Percentiles rank a stretch among this genome's conserved stretches.
Evolutionary conservation across 1,140 invertebrate genomes (phyloP).

Genomic region (Zophobas atratus): DNA sequence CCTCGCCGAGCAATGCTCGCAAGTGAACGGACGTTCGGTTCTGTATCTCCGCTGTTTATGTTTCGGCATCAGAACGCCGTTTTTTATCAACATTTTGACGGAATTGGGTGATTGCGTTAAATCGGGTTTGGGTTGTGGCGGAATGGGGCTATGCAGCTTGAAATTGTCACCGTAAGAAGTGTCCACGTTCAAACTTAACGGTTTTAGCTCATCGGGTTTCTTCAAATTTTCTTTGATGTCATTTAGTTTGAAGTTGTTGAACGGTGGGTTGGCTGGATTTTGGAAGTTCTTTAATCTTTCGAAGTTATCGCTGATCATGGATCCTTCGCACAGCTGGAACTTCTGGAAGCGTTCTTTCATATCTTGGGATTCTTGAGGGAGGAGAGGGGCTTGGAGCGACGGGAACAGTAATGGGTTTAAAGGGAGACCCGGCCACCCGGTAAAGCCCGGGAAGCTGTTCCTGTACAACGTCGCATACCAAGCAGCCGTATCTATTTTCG

Average conservation of each 20-base stretch:
- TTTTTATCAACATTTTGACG: constrained; percentile 92
- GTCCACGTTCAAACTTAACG: constrained; percentile 60
- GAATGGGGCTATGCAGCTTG: constrained; percentile 62
- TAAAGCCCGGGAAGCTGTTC: constrained; percentile 68
- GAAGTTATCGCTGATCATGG: constrained; percentile 74
- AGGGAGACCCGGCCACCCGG: constrained; percentile 69
- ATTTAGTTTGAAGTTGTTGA: constrained; percentile 24
- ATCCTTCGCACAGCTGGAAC: constrained; percentile 78
- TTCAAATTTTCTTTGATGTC: too few species aligned
- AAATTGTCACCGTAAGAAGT: constrained; percentile 54
- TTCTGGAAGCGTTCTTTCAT: constrained; percentile 77
- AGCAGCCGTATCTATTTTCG: constrained; percentile 71
- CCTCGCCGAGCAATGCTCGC: constrained; percentile 89
- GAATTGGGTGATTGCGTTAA: constrained; percentile 72
- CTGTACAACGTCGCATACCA: constrained; percentile 71
- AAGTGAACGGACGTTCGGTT: constrained; percentile 92
- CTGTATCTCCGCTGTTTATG: constrained; percentile 92
- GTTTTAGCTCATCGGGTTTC: constrained; percentile 59
- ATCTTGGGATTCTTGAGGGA: constrained; percentile 74
- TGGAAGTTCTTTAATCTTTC: constrained; percentile 57
- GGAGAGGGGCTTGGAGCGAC: constrained; percentile 68
- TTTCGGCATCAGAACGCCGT: constrained; percentile 90
- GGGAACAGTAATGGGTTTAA: constrained; percentile 72
- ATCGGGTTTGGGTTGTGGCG: constrained; percentile 58
- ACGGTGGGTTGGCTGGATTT: constrained; percentile 35